Base-by-base conservation (phyloP, 2,888 invertebrate genomes). In the Deroplatys truncata region DNA sequence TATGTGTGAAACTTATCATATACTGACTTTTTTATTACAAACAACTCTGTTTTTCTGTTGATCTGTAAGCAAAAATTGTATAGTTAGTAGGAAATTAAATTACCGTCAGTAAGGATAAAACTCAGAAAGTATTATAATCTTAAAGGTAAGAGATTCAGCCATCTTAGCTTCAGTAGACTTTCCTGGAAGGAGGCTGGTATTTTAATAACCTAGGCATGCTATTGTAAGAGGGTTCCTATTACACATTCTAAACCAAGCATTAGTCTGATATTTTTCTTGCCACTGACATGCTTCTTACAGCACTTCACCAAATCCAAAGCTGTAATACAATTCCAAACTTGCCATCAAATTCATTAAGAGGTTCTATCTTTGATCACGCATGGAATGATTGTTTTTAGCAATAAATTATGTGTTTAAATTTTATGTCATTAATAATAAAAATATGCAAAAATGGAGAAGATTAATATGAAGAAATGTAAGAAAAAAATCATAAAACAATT, bases 351-450 rank as follows among this genome's bases (percentile, higher is more conserved):
- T 72, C 20, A 20, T 72, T 20, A 72, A 72, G 25, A 72, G 1
- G 20, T 20, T 16, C 56, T 56, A 0, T 72, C 56, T 72, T 72
- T 20, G 20, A 20, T 72, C 5, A 20, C 2, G 20, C 16, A 72
- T 72, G 9, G 56, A 72, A 72, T 82, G 31, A 28, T 85, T 28
- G 10, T 35, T 56, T 35, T 88, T 28, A 88, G 88, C 84, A 88
- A 88, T 84, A 88, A 88, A n/a, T 83, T 83, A 13, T 16, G 35
- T 82, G 84, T 88, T 84, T 88, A 49, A 88, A 43, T 88, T 84
- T 83, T 84, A 84, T 72, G 86, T 29, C n/a, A 56, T 16, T 15
- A 29, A 28, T 56, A 86, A 83, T 1, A 84, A 28, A 28, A 84
- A 29, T 84, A 84, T 28, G 84, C 28, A 20, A 56, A 56, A 20